Evolutionary conservation across 2,888 invertebrate species (phyloP).

Genomic region (Nycteola revayana): DNA sequence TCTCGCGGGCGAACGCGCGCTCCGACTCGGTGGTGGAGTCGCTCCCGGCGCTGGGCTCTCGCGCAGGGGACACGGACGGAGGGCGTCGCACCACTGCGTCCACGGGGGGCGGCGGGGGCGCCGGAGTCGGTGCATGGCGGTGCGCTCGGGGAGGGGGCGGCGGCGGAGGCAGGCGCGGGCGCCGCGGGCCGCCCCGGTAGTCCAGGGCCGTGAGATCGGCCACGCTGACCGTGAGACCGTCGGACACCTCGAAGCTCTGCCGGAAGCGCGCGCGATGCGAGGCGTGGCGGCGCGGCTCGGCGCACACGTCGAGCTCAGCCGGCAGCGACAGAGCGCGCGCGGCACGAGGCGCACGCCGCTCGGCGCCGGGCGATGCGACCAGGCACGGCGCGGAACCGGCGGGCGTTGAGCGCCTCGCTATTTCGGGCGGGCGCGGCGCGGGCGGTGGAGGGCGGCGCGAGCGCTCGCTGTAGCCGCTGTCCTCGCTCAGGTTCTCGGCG

Average conservation of each 20-base stretch:
- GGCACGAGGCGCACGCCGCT: constrained; percentile 60
- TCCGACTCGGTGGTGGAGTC: constrained; percentile 77
- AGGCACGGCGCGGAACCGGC: constrained; percentile 71
- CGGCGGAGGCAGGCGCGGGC: constrained; percentile 66
- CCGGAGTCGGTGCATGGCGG: constrained; percentile 37
- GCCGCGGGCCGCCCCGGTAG: constrained; percentile 70
- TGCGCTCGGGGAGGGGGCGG: constrained; percentile 49
- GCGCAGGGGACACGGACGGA: constrained; percentile 44
- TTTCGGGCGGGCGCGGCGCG: constrained; percentile 54
- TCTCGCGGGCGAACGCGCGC: constrained; percentile 67
- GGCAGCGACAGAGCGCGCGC: constrained; percentile 81
- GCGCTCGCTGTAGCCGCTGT: constrained; percentile 88
- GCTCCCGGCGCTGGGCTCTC: constrained; percentile 72
- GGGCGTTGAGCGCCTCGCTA: constrained; percentile 53
- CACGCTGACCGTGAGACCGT: constrained; percentile 83
- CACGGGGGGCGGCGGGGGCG: constrained; percentile 51
- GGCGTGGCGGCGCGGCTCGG: constrained; percentile 58
- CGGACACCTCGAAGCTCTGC: constrained; percentile 72
- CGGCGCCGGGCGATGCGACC: constrained; percentile 52
- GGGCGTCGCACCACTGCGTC: constrained; percentile 41
- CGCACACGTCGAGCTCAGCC: constrained; percentile 85
- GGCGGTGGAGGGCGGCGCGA: constrained; percentile 64
- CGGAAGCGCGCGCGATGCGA: constrained; percentile 67
- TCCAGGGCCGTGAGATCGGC: constrained; percentile 83
- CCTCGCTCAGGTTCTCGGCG: constrained; percentile 90